Evolutionary conservation across 1,140 invertebrate species (phyloP).

Genomic region (Aphidius gifuensis): DNA sequence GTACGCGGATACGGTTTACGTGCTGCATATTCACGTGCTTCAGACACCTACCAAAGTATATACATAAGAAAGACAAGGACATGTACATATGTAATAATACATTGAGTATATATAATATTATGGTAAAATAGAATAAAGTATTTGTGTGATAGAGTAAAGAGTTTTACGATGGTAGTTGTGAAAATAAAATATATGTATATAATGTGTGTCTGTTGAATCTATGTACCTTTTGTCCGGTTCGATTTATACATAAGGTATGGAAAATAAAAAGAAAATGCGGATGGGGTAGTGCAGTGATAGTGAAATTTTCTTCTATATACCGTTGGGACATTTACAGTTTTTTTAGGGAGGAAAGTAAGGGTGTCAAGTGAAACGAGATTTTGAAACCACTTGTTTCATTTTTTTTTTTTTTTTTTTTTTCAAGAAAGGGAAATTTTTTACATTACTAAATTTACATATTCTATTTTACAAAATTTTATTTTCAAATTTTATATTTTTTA

Average conservation of each 20-base stretch:
- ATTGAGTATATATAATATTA: too few species aligned
- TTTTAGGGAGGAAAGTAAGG: not conserved
- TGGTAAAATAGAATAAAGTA: too few species aligned
- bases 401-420: too few species aligned
- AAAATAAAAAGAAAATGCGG: not conserved
- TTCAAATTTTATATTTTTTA: too few species aligned
- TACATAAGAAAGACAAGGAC: not conserved
- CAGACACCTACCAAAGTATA: not conserved
- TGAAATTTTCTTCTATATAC: too few species aligned
- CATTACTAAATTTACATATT: slow-evolving; percentile 16
- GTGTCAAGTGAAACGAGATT: slow-evolving; percentile 18
- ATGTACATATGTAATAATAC: too few species aligned
- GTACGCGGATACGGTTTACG: slow-evolving; percentile 37
- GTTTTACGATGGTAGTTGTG: too few species aligned
- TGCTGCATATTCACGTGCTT: slow-evolving; percentile 17
- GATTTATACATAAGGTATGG: slow-evolving; percentile 12
- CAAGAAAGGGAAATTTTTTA: slow-evolving; percentile 1
- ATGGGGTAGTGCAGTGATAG: not conserved
- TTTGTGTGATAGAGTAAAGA: too few species aligned
- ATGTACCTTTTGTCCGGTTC: slow-evolving; percentile 20
- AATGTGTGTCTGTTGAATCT: not conserved
- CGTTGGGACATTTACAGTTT: too few species aligned
- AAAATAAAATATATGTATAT: too few species aligned
- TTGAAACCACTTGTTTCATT: slow-evolving; percentile 8
- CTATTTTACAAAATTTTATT: slow-evolving; percentile 11